Percentiles rank a stretch among this genome's conserved stretches.
Conservation (phyloP, 1,140 invertebrate species). For the Drosophila nigrodunni region DNA sequence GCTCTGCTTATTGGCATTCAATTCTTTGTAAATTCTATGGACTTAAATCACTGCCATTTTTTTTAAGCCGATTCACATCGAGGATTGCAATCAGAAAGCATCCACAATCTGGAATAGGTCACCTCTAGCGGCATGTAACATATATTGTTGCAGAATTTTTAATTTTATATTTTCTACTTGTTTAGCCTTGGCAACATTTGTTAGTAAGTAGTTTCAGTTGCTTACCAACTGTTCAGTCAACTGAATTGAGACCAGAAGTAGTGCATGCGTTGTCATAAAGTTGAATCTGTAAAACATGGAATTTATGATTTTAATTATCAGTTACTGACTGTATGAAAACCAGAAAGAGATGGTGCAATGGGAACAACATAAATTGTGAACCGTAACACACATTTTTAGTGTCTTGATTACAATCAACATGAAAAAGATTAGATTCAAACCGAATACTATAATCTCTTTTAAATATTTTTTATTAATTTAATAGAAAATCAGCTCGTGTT, state of each 20-base stretch:
- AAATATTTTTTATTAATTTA: too few species aligned
- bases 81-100: slow-evolving; percentile 62
- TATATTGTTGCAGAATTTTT: slow-evolving; percentile 55
- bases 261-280: background rate
- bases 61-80: slow-evolving; percentile 23
- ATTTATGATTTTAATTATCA: slow-evolving; percentile 16
- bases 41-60: slow-evolving; percentile 60
- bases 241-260: slow-evolving; percentile 41
- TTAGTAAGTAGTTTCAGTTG: slow-evolving; percentile 40
- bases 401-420: too few species aligned
- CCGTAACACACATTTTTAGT: too few species aligned
- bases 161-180: slow-evolving; percentile 60
- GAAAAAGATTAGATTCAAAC: too few species aligned
- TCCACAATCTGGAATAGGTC: slow-evolving; percentile 15
- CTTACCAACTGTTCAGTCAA: slow-evolving; percentile 47
- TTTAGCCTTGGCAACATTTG: slow-evolving; percentile 10
- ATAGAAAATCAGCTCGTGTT: too few species aligned
- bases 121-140: slow-evolving; percentile 36
- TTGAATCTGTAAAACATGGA: background rate
- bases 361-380: too few species aligned
- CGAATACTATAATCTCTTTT: too few species aligned
- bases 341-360: too few species aligned
- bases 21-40: slow-evolving; percentile 70
- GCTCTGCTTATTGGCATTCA: slow-evolving; percentile 72
- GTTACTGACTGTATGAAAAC: background rate